phyloP scores from a whole-genome alignment of 2,113 vertebrate genomes.

The Acrocephalus kingi region DNA sequence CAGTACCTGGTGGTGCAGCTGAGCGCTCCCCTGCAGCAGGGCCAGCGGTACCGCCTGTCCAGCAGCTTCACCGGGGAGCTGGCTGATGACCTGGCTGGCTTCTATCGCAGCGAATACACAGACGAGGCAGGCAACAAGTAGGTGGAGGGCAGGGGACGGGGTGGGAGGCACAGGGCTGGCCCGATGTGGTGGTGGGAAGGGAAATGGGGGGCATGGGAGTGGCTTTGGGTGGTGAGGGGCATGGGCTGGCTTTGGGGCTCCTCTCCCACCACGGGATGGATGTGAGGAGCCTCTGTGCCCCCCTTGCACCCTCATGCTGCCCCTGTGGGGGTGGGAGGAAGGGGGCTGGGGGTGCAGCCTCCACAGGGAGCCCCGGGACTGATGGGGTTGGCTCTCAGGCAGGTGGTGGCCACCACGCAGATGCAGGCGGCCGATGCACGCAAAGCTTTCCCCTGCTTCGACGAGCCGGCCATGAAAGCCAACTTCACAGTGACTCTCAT shows the following conservation, averaged over 20 bases:
- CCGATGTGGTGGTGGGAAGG: neutral
- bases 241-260: neutral
- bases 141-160: neutral
- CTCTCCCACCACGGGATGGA: neutral
- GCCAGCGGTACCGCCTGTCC: constrained; percentile 72
- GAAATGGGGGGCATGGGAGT: neutral
- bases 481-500: constrained; percentile 82
- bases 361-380: fast-evolving
- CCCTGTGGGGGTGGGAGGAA: neutral
- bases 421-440: constrained; percentile 89
- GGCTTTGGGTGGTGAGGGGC: fast-evolving
- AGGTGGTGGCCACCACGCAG: constrained; percentile 89
- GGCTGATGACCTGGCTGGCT: constrained; percentile 87
- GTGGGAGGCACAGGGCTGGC: too few relatives aligned
- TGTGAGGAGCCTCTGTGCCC: neutral
- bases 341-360: neutral
- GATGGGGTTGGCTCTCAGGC: constrained; percentile 64
- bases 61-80: constrained; percentile 83
- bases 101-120: constrained; percentile 92
- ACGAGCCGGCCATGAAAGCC: constrained; percentile 95
- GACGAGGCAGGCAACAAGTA: constrained; percentile 75
- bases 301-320: neutral
- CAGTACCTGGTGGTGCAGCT: constrained; percentile 87
- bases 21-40: neutral
- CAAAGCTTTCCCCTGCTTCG: constrained; percentile 95